phyloP scores from a whole-genome alignment of 2,113 vertebrate genomes.

The Plecturocebus donacophilus region DNA sequence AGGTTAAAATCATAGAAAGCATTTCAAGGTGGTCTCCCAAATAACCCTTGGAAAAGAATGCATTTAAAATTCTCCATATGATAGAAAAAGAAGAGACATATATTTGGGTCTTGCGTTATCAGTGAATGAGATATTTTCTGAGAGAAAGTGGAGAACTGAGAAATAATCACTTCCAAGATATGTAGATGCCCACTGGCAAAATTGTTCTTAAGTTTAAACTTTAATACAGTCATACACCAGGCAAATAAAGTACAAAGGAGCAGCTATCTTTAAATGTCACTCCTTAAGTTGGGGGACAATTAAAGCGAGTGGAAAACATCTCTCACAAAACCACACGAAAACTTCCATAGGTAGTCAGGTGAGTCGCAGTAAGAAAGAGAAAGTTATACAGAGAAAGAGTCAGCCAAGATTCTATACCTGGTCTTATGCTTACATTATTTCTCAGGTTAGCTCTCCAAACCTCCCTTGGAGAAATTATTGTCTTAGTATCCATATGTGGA shows the following conservation, averaged over 20 bases:
- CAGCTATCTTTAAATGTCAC: background rate
- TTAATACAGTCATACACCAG: background rate
- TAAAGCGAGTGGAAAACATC: background rate
- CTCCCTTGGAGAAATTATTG: background rate
- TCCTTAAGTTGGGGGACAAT: background rate
- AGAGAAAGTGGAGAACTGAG: background rate
- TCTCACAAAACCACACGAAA: background rate
- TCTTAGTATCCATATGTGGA: fast-evolving
- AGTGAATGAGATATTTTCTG: background rate
- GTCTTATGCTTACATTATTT: background rate
- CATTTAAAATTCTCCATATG: background rate
- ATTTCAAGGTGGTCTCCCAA: background rate
- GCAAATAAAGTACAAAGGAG: background rate
- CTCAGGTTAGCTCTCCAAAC: no score
- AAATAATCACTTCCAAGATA: background rate
- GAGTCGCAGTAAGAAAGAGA: background rate
- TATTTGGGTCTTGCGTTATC: background rate
- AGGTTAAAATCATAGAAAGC: background rate
- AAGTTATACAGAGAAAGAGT: background rate
- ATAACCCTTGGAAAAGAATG: background rate
- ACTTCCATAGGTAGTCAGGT: background rate
- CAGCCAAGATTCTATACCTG: background rate
- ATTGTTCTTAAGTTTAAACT: background rate
- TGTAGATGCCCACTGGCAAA: background rate
- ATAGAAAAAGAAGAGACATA: background rate